Base-by-base conservation (phyloP, 2,113 vertebrate genomes). In the Orientallactaga bullata region DNA sequence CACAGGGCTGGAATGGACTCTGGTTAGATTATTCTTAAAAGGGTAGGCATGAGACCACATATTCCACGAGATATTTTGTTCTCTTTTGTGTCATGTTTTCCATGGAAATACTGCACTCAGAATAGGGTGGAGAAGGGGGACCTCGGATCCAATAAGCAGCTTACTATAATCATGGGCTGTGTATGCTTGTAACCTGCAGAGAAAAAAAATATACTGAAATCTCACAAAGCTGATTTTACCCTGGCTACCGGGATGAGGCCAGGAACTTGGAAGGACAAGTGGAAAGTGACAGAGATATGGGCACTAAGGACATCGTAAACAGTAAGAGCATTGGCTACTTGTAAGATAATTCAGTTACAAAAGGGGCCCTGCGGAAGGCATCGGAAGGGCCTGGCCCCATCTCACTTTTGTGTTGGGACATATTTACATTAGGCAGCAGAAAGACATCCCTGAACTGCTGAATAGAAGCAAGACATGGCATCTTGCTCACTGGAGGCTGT, bases 371-470 rank as follows among this genome's bases (percentile, higher is more conserved):
- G 90, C 0, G 20, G 78, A 76, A 55, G 30, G 77, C 69, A 21
- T 5, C 0, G n/a, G 85, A 84, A 85, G 91, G 90, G 30, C 66
- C 35, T 20, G 37, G 68, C 74, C 90, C 72, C 13, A 47, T 55
- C 88, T 32, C 60, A 79, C 68, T 72, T 91, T 66, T 7, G 28
- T 24, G 37, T 37, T 81, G 88, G 3, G 0, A 94, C 76, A 3
- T 92, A 96, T 95, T 94, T 96, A 96, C 90, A 96, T 69, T 39
- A 96, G 86, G 90, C 93, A 96, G 94, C 39, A 83, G 90, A 90
- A 68, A 55, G 85, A 21, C 35, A 81, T 95, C 94, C 96, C 95
- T 96, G 96, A 87, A 72, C 83, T 79, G 82, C 63, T 39, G 61
- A 78, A 65, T 0, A 0, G 68, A 86, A 89, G 85, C 11, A 55